Conservation (phyloP, 1,140 invertebrate species). For the Pomacea maculata region DNA sequence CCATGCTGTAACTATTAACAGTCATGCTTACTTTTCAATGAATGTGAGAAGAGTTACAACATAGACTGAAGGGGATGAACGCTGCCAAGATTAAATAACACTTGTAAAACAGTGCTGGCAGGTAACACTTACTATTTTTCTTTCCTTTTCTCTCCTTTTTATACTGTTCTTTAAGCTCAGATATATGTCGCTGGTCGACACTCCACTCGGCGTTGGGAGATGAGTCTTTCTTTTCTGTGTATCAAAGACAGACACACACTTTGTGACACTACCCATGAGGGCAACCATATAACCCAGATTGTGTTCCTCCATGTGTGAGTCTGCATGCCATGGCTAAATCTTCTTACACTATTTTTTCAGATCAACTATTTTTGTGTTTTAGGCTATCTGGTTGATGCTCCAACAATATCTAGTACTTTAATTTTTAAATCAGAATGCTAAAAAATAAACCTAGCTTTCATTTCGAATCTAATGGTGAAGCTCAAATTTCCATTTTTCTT, state of each 20-base stretch:
- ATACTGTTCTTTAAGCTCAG: constrained; percentile 68
- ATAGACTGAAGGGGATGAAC: constrained; percentile 5
- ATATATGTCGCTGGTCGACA: constrained; percentile 66
- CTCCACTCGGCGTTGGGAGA: constrained; percentile 64
- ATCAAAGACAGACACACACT: constrained; percentile 29
- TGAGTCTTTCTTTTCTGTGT: constrained; percentile 63
- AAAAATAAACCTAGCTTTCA: too few species aligned
- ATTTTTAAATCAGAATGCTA: too few species aligned
- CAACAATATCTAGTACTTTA: too few species aligned
- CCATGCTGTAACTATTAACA: not conserved
- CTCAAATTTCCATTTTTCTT: too few species aligned
- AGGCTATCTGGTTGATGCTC: too few species aligned
- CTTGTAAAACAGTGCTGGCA: constrained; percentile 7
- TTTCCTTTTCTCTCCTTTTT: constrained; percentile 67
- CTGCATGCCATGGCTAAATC: too few species aligned
- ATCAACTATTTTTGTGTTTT: too few species aligned
- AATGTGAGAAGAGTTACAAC: not conserved
- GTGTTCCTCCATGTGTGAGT: too few species aligned
- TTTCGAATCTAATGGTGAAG: too few species aligned
- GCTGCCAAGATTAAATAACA: constrained; percentile 2
- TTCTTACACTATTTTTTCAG: too few species aligned
- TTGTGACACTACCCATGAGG: not conserved
- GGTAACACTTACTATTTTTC: constrained; percentile 59
- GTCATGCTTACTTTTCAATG: constrained; percentile 2
- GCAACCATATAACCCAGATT: too few species aligned